These are phyloP conservation scores for Sphyrna mokarran DNA, from an alignment of 2,113 vertebrate species.

Conservation along the genomic window DNA sequence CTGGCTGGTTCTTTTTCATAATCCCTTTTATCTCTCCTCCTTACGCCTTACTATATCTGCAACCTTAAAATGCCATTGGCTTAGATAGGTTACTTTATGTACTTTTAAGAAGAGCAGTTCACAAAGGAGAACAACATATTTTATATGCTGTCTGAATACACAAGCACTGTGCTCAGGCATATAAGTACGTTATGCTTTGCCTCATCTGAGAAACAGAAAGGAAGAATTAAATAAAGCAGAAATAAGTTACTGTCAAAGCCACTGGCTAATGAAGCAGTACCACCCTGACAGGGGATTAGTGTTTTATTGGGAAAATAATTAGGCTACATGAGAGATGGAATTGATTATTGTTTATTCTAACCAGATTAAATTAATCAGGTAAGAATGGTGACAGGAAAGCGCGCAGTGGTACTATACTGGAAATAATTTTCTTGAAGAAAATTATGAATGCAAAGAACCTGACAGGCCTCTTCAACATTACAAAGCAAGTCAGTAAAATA, in stretches of 20 bases:
- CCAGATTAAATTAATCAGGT: neutral
- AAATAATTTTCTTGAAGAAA: neutral
- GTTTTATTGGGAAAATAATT: neutral
- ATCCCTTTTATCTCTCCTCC: too few species aligned
- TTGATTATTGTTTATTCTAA: neutral
- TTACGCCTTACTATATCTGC: neutral
- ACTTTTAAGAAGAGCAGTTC: neutral
- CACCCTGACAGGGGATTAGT: neutral
- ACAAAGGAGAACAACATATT: neutral
- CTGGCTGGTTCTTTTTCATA: too few species aligned
- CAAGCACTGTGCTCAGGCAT: neutral
- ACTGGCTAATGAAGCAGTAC: constrained; percentile 1
- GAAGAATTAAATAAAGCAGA: neutral
- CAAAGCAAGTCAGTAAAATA: neutral
- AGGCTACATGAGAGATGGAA: neutral
- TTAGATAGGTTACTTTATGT: neutral
- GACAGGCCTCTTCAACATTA: neutral
- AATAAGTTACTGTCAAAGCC: neutral
- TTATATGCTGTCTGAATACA: neutral
- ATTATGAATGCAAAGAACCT: neutral
- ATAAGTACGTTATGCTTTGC: neutral
- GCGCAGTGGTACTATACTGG: neutral
- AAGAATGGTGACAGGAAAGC: neutral
- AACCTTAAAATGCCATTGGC: neutral
- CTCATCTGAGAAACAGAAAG: neutral